These are phyloP conservation scores for Gymnobelideus leadbeateri DNA, from an alignment of 2,113 vertebrate genomes.

Conservation along the genomic window DNA sequence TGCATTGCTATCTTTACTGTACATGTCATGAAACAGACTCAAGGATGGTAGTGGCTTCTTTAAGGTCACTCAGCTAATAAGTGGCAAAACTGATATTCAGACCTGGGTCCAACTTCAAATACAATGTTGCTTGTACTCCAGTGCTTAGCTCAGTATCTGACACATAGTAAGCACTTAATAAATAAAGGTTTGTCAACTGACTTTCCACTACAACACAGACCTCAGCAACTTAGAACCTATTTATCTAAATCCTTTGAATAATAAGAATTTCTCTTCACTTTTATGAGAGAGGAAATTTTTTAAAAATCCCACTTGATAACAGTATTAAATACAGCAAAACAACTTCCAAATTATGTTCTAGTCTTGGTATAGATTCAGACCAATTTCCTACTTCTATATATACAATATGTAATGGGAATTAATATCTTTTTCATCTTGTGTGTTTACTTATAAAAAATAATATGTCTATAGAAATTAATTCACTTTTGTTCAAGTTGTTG, in stretches of 20 bases:
- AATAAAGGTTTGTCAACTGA: not conserved
- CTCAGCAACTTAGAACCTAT: not conserved
- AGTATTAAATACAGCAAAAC: not conserved
- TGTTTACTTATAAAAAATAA: slow-evolving; percentile 44
- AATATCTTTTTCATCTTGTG: slow-evolving; percentile 11
- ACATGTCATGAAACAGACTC: not conserved
- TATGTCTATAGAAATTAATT: slow-evolving; percentile 20
- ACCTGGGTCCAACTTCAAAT: not conserved
- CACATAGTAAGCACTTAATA: not conserved
- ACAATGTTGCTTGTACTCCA: not conserved
- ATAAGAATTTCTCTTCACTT: not conserved
- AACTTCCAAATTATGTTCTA: not conserved
- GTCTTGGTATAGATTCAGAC: not conserved
- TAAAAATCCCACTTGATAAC: not conserved
- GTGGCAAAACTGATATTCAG: not conserved
- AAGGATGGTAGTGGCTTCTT: not conserved
- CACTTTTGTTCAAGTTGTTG: not conserved
- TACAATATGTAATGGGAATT: slow-evolving; percentile 19
- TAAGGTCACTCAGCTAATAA: not conserved
- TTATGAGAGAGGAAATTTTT: too few relatives aligned
- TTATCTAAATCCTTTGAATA: not conserved
- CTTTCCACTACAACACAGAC: not conserved
- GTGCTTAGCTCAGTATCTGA: not conserved
- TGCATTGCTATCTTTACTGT: not conserved
- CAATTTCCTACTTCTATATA: not conserved